Evolutionary conservation across 2,797 vertebrate species (phyloP), one percentile per base, ranked within the genome.

Genomic region (Danio tinwini): DNA sequence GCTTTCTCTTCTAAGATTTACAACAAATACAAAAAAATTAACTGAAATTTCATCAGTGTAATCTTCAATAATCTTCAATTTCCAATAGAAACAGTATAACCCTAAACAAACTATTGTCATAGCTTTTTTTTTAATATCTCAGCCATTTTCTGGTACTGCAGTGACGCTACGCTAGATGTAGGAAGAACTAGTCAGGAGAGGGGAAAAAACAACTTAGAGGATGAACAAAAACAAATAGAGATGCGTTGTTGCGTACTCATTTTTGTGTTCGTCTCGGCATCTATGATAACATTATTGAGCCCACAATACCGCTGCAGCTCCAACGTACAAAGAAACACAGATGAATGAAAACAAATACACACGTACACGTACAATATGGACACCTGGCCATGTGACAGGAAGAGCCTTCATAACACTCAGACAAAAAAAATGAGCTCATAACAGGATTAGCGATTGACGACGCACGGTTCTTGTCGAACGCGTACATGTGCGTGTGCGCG

Each of bases 111-210:
- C 19, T 6, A 17, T 64, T 52, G 29, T 70, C 21, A 52, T 10
- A 65, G 7, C 29, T 8, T 14, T 50, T 72, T 14, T 50, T 74
- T 7, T 89, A 29, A 84, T 61, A 88, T 85, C 86, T 53, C 85
- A 90, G 87, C 88, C 90, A 91, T 91, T 91, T 91, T 91, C 90
- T 91, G 86, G 86, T 84, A 81, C 86, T 87, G 86, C 85, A 85
- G 84, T 88, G 86, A 88, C 83, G 81, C 82, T 55, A 78, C 83
- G 82, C 87, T n/a, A 76, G 83, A 83, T 77, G 78, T 61, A 78
- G 80, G 29, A 49, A 47, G 65, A 67, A 71, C 65, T 39, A 50
- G 67, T n/a, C 21, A 16, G 17, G 62, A 70, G 63, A 74, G 64
- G 5, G 39, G 19, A 16, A 53, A 44, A 53, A 74, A 44, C n/a